Conservation (phyloP, 2,113 vertebrate species). For the Helogale parvula region DNA sequence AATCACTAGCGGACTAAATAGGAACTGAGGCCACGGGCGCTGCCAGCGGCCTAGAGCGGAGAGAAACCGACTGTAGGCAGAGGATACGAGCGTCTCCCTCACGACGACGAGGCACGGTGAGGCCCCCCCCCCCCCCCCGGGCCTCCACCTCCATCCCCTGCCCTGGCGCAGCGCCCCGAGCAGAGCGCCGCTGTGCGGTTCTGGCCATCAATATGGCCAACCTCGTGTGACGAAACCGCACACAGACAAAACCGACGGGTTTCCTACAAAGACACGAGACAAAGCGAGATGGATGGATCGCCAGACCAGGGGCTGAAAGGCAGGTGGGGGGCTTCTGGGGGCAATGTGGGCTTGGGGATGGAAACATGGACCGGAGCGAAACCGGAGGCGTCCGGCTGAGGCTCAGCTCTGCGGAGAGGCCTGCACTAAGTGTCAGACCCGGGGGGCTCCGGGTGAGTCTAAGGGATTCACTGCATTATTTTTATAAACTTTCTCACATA, state of each 20-base stretch:
- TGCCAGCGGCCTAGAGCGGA: rapidly evolving
- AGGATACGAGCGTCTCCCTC: not conserved
- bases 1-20: not conserved
- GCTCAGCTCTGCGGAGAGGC: not conserved
- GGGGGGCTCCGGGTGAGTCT: not conserved
- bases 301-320: not conserved
- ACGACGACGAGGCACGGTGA: not conserved
- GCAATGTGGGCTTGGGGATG: not conserved
- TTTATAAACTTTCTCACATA: not conserved
- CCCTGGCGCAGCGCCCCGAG: not conserved
- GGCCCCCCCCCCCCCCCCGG: no score
- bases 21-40: rapidly evolving
- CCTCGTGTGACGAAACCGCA: not conserved
- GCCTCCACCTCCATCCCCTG: rapidly evolving
- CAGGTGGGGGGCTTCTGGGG: not conserved
- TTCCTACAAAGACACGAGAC: not conserved
- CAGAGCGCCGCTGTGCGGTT: no score
- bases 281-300: rapidly evolving
- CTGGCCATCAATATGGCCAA: not conserved
- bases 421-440: not conserved
- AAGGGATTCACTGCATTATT: not conserved
- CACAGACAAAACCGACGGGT: not conserved
- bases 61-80: no score
- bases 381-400: not conserved
- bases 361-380: rapidly evolving